These are phyloP conservation scores for Drosophila cracens DNA, from an alignment of 2,888 invertebrate species.

Conservation along the genomic window DNA sequence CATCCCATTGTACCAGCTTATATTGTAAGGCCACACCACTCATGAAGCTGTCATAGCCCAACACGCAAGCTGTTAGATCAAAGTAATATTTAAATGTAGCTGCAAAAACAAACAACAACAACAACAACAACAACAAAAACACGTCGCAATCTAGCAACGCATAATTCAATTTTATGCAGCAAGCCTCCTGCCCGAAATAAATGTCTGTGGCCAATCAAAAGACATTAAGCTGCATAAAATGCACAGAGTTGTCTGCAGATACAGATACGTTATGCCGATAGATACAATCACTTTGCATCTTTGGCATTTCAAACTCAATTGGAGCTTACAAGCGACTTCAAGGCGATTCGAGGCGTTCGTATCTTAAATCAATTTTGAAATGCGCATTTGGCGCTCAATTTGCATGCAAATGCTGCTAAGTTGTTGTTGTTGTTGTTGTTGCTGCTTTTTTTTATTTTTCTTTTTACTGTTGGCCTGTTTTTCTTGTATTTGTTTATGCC, in stretches of 20 bases:
- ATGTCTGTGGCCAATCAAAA: slow-evolving; percentile 38
- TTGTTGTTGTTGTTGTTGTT: slow-evolving; percentile 26
- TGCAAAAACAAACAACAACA: not conserved
- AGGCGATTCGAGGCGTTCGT: slow-evolving; percentile 57
- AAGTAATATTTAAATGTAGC: slow-evolving; percentile 26
- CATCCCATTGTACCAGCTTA: slow-evolving; percentile 37
- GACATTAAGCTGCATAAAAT: slow-evolving; percentile 37
- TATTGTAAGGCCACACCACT: slow-evolving; percentile 28
- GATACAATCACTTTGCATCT: slow-evolving; percentile 56
- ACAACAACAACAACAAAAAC: not conserved
- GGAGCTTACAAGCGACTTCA: slow-evolving; percentile 48
- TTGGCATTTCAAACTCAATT: slow-evolving; percentile 76
- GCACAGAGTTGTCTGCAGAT: slow-evolving; percentile 40
- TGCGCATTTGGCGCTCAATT: slow-evolving; percentile 80
- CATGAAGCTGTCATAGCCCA: slow-evolving; percentile 59
- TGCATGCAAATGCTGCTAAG: slow-evolving; percentile 72
- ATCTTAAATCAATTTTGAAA: slow-evolving; percentile 79
- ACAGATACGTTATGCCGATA: slow-evolving; percentile 32
- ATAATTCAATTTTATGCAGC: slow-evolving; percentile 57
- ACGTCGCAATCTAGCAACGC: slow-evolving; percentile 17
- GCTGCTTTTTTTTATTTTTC: slow-evolving; percentile 4
- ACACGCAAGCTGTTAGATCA: slow-evolving; percentile 61
- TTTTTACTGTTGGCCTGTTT: slow-evolving; percentile 42
- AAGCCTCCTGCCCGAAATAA: slow-evolving; percentile 7
- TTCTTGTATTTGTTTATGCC: slow-evolving; percentile 76